A percentile compares a stretch with the other conserved stretches of the same genome.
These are phyloP conservation scores for Pachymerium ferrugineum DNA, from an alignment of 2,888 invertebrate genomes.

Conservation along the genomic window DNA sequence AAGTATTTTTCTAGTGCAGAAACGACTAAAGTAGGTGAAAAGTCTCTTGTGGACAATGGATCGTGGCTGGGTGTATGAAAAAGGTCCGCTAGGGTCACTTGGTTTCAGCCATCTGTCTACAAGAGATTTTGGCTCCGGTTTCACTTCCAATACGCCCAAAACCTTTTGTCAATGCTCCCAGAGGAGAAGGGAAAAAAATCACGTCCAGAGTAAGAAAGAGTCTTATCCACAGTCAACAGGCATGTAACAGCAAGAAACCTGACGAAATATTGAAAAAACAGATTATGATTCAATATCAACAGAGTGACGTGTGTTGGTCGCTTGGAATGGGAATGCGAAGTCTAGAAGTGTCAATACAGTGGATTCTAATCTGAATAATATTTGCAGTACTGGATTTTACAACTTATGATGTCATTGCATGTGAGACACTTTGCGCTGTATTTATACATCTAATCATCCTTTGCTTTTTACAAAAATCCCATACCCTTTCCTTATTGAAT, in stretches of 20 bases:
- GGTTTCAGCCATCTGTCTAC: constrained; percentile 23
- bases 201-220: not conserved
- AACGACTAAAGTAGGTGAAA: constrained; percentile 18
- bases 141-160: not conserved
- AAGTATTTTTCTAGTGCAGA: not conserved
- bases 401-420: no score
- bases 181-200: not conserved
- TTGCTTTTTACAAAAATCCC: no score
- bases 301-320: no score
- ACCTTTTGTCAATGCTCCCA: constrained; percentile 14
- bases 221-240: constrained; percentile 8
- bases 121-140: constrained; percentile 19
- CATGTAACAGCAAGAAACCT: not conserved
- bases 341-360: no score
- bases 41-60: constrained; percentile 19
- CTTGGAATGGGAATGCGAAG: no score
- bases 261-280: constrained; percentile 24
- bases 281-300: constrained; percentile 7
- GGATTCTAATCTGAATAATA: no score
- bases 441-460: no score
- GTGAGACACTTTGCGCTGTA: no score
- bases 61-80: constrained; percentile 2
- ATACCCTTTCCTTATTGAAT: no score
- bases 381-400: no score
- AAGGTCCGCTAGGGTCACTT: constrained; percentile 12